phyloP scores from a whole-genome alignment of 2,797 vertebrate species.

The Amblyopsis hoosieri region DNA sequence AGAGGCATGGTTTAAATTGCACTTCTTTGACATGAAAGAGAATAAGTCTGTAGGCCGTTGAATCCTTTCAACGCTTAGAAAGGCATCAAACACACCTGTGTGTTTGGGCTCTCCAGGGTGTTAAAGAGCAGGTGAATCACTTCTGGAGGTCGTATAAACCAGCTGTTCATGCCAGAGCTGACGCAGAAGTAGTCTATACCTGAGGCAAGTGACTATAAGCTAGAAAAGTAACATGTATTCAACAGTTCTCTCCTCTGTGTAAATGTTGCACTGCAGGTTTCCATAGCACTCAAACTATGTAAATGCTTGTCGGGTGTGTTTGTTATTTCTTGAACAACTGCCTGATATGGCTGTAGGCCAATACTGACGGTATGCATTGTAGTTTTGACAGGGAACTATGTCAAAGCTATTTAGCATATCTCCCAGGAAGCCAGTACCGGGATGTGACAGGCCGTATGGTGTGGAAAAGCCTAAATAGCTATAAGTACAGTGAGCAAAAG shows the following conservation, averaged over 20 bases:
- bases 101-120: conserved; percentile 15
- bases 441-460: background rate
- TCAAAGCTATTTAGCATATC: background rate
- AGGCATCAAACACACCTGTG: conserved; percentile 19
- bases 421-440: no score
- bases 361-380: background rate
- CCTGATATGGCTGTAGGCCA: conserved; percentile 10
- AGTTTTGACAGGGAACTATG: background rate
- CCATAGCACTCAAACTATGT: conserved; percentile 21
- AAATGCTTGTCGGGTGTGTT: conserved; percentile 33
- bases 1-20: conserved; percentile 21
- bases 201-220: conserved; percentile 10
- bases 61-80: conserved; percentile 38
- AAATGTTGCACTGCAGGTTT: conserved; percentile 39
- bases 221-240: conserved; percentile 9
- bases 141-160: conserved; percentile 15
- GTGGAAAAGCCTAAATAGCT: background rate
- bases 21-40: conserved; percentile 51
- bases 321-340: conserved; percentile 24
- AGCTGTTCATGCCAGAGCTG: conserved; percentile 36
- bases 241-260: no score
- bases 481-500: background rate
- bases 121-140: conserved; percentile 24
- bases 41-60: conserved; percentile 6
- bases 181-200: conserved; percentile 5